Base-by-base conservation (phyloP, 2,113 vertebrate species). In the Rattus rattus region DNA sequence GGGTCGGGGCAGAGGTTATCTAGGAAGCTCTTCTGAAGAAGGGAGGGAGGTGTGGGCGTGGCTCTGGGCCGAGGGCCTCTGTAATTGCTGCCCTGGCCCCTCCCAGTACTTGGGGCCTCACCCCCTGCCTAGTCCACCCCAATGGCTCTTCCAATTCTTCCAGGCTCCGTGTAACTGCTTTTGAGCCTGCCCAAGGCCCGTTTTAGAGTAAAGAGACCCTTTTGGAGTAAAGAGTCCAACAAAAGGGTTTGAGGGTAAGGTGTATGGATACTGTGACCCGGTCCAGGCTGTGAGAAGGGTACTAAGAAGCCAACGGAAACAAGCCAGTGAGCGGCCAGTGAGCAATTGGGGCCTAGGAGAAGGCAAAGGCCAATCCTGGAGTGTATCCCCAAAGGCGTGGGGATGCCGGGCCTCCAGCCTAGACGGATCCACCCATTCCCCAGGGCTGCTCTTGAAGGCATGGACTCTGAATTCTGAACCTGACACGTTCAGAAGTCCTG, bases 81-180 rank as follows among this genome's bases (percentile, higher is more conserved):
- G 39, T 3, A 5, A 22, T 43, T 47, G n/a, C 47, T 30, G 12
- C 11, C 65, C 65, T 87, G 85, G 24, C 26, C 30, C n/a, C n/a
- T 30, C 52, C 54, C 9, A 30, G 85, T 52, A 54, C 49, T 49
- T 72, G 20, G 3, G 19, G 19, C 54, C 39, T 39, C 6, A 1
- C 1, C 0, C 5, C 26, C 61, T 1, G 1, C 39, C 33, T 22
- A 28, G 22, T 2, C 24, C 43, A 36, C 2, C 49, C 7, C 3
- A 0, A 12, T 13, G 76, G 17, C 47, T 70, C 39, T 52, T 67
- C 1, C 0, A 14, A 3, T 8, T 30, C 49, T 20, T 39, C 4
- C 0, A 3, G 24, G 20, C 47, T 84, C 52, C 22, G 1, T 13
- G 10, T 19, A 67, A 39, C 33, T 39, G 52, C 65, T 67, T 33